Evolutionary conservation across 2,113 vertebrate genomes (phyloP), one percentile per base, ranked within the genome.

Genomic region (Salvelinus alpinus): DNA sequence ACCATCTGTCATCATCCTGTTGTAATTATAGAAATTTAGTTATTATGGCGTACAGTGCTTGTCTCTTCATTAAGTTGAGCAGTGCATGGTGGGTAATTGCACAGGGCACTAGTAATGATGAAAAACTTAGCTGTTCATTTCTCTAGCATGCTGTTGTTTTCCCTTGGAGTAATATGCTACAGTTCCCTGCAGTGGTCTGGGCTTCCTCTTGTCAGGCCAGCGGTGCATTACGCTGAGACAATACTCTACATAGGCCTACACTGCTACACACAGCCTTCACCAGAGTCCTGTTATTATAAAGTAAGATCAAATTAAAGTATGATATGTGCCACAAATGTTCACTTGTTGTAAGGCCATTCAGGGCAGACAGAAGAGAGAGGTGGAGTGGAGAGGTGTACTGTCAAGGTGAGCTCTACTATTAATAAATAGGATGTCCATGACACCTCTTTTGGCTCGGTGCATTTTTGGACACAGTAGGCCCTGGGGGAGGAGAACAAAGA

Each of bases 21-120:
- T 73, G 72, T 81, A 76, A 82, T 84, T 73, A 76, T 69, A 82
- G 69, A 82, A 76, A 67, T 69, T 60, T 68, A 82, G 16, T 54
- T 54, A 69, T 72, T 77, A 67, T 70, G n/a, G 65, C 22, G 69
- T 51, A 27, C 22, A 11, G 9, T 11, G 38, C 38, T 44, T 54
- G 16, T 54, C 16, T 80, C 54, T 64, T 70, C 82, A 67, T 82
- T 48, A 80, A 51, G 57, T 11, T 2, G n/a, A 29, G 31, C 20
- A 60, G 64, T 1, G 59, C 51, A 14, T 54, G 12, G 34, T 73
- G 67, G 29, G 60, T n/a, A 5, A 47, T 44, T 64, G 9, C 79
- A 16, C 38, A 11, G 38, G 9, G 38, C 38, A 12, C 38, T 44
- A 12, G 38, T 44, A 44, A 44, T 44, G 38, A 44, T 44, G 38